Evolutionary conservation across 2,888 invertebrate species (phyloP).

Genomic region (Agonopterix subpropinquella): DNA sequence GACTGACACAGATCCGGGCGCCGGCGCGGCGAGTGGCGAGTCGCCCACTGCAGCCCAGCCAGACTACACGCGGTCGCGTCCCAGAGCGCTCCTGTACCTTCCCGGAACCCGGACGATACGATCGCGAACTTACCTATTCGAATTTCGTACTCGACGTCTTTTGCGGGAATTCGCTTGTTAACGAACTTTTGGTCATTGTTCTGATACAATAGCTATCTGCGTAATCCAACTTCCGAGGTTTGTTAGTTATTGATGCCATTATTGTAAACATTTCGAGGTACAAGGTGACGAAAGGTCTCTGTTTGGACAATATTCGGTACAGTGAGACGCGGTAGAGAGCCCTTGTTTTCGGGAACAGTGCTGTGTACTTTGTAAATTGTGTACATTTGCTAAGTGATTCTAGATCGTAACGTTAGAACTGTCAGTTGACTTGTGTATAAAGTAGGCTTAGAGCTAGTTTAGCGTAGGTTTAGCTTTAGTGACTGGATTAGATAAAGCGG

Average conservation of each 20-base stretch:
- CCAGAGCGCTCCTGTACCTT: conserved; percentile 47
- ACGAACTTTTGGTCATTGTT: conserved; percentile 39
- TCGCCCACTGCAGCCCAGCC: conserved; percentile 52
- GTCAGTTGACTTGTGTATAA: conserved; percentile 4
- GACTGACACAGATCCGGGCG: conserved; percentile 69
- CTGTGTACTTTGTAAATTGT: conserved; percentile 19
- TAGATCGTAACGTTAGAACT: background rate
- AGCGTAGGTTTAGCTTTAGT: conserved; percentile 17
- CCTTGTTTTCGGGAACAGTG: conserved; percentile 7
- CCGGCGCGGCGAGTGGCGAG: conserved; percentile 65
- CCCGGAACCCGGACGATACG: conserved; percentile 15
- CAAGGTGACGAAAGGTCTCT: conserved; percentile 30
- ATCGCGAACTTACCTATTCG: conserved; percentile 21
- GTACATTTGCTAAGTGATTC: conserved; percentile 14
- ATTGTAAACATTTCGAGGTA: conserved; percentile 41
- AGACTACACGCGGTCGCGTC: conserved; percentile 66
- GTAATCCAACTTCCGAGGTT: conserved; percentile 45
- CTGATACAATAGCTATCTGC: conserved; percentile 48
- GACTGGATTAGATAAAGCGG: conserved; percentile 35
- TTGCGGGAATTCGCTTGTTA: conserved; percentile 9
- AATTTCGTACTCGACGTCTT: conserved; percentile 22
- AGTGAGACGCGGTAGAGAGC: conserved; percentile 16
- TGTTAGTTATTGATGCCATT: conserved; percentile 40
- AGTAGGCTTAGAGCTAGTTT: background rate
- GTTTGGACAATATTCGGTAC: conserved; percentile 14